Conservation (phyloP, 2,797 vertebrate species). For the Manis pentadactyla region DNA sequence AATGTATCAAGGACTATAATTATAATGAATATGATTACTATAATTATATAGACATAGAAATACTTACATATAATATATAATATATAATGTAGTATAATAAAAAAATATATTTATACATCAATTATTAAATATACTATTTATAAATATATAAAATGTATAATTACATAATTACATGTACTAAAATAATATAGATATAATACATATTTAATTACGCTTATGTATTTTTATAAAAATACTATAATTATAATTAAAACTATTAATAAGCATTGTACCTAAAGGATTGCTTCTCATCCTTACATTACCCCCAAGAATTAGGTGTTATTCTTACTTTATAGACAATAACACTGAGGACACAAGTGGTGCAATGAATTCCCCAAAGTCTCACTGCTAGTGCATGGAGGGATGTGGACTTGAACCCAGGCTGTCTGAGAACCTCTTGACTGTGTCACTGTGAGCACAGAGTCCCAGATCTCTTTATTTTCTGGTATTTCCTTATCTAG, state of each 20-base stretch:
- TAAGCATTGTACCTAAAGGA: background rate
- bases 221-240: background rate
- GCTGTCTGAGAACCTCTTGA: background rate
- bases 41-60: background rate
- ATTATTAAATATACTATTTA: background rate
- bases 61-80: background rate
- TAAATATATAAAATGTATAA: background rate
- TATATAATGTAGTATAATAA: background rate
- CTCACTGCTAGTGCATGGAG: background rate
- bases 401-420: background rate
- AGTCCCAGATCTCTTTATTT: background rate
- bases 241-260: background rate
- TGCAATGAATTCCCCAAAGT: background rate
- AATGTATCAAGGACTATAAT: background rate
- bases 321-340: background rate
- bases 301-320: background rate
- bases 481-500: background rate
- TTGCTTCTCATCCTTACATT: background rate
- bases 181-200: background rate
- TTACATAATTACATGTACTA: background rate
- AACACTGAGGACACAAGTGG: background rate
- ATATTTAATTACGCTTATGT: background rate
- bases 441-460: background rate
- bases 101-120: background rate
- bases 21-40: background rate